Percentiles rank a stretch among this genome's conserved stretches.
phyloP scores from a whole-genome alignment of 1,140 invertebrate species.

The Littorina saxatilis region DNA sequence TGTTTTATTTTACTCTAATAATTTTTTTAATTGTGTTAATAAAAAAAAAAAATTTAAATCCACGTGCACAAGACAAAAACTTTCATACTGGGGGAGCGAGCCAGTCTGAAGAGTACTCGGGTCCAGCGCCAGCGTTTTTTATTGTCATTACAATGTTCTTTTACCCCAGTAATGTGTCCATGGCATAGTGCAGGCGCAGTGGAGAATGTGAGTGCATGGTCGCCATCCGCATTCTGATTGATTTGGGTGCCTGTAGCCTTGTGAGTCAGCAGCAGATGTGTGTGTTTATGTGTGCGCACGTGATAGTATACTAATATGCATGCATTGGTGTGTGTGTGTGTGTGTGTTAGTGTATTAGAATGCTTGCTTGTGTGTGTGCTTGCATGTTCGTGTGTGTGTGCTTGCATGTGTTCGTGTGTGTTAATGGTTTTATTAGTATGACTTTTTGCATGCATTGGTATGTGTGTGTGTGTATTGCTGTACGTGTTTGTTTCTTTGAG shows the following conservation, averaged over 20 bases:
- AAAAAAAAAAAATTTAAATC: no score
- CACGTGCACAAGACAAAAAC: no score
- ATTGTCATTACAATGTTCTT: not conserved
- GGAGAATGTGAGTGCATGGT: not conserved
- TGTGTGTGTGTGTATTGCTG: not conserved
- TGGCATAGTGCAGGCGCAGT: not conserved
- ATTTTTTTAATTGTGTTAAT: no score
- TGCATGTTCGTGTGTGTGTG: not conserved
- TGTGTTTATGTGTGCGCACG: not conserved
- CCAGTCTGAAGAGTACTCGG: no score
- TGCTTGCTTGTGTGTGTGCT: not conserved
- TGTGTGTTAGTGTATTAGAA: not conserved
- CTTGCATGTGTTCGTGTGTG: not conserved
- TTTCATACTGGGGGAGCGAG: no score
- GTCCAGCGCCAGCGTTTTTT: no score
- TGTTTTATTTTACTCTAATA: no score
- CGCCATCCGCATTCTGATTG: not conserved
- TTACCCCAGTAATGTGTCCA: not conserved
- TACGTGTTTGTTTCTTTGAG: not conserved
- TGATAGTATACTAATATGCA: not conserved
- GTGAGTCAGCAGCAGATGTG: not conserved
- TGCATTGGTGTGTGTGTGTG: not conserved
- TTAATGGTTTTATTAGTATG: not conserved
- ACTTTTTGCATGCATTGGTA: not conserved
- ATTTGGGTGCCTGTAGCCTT: not conserved